Evolutionary conservation across 1,140 invertebrate species (phyloP).

Genomic region (Cydia splendana): DNA sequence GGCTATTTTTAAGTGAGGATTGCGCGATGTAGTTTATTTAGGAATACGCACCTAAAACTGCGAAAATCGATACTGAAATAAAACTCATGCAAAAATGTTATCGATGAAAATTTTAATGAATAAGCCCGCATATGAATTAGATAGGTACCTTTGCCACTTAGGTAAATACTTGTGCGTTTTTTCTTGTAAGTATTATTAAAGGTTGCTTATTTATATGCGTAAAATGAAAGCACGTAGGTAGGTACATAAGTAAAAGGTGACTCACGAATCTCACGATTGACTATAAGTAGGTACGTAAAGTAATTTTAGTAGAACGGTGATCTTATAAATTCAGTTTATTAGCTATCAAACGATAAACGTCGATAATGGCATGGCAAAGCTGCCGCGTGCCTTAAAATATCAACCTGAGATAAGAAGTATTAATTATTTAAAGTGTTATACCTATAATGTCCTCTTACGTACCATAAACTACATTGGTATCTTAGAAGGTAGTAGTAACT

Average conservation of each 20-base stretch:
- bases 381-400: slow-evolving; percentile 10
- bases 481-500: too few species aligned
- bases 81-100: too few species aligned
- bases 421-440: not conserved
- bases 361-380: not conserved
- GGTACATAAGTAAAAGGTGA: not conserved
- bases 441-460: not conserved
- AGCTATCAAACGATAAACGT: slow-evolving; percentile 16
- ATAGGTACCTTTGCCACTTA: too few species aligned
- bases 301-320: not conserved
- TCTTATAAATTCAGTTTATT: slow-evolving; percentile 13
- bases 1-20: not conserved
- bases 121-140: too few species aligned
- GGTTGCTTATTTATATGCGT: too few species aligned
- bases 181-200: too few species aligned
- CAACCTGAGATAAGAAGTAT: not conserved
- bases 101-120: too few species aligned
- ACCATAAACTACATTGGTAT: not conserved
- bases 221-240: not conserved
- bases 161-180: too few species aligned
- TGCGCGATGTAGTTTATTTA: not conserved
- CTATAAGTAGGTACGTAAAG: not conserved
- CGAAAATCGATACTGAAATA: too few species aligned
- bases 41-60: too few species aligned
- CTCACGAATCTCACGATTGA: not conserved